Base-by-base conservation (phyloP, 37 sponge, comb jelly and placozoan species). In the Chondrosia reniformis region DNA sequence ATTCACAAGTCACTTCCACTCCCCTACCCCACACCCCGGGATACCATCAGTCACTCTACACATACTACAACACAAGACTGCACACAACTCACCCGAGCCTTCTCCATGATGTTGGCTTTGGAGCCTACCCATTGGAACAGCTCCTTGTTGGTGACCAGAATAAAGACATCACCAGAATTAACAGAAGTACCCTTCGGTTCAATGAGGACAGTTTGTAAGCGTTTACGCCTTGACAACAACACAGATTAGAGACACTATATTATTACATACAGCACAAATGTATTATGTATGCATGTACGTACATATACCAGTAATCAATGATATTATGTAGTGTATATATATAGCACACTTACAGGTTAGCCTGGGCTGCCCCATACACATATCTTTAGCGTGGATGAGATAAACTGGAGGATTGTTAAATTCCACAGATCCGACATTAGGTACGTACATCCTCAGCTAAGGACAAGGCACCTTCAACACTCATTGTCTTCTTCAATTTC, bases 71-170 rank as follows among this genome's bases (percentile, higher is more conserved):
- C n/a, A n/a, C n/a, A n/a, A n/a, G n/a, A n/a, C n/a, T n/a, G n/a
- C n/a, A n/a, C n/a, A n/a, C n/a, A n/a, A n/a, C 93, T 80, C 79
- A 96, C 97, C 89, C 90, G 79, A 28, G 94, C 94, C 67, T 93
- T 93, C 82, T 96, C 97, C 72, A 93, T 85, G 62, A 93, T 88
- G 44, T 96, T 96, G 45, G 94, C 94, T 21, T 82, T 63, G 32
- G 76, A 63, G 15, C 97, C 97, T 21, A 93, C 73, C 82, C 88
- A 96, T 39, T 88, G 91, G 72, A 82, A 90, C 42, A 96, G 82
- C 3, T 84, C 75, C 22, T 61, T 69, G 17, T 79, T 78, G 41
- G 63, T 62, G 42, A 96, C 77, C 32, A 85, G 67, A n/a, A 96
- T 25, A 45, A 93, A 96, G 45, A 88, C 94, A 77, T 96, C 97